Conservation (phyloP, 2,888 invertebrate species). For the Ochropleura leucogaster region DNA sequence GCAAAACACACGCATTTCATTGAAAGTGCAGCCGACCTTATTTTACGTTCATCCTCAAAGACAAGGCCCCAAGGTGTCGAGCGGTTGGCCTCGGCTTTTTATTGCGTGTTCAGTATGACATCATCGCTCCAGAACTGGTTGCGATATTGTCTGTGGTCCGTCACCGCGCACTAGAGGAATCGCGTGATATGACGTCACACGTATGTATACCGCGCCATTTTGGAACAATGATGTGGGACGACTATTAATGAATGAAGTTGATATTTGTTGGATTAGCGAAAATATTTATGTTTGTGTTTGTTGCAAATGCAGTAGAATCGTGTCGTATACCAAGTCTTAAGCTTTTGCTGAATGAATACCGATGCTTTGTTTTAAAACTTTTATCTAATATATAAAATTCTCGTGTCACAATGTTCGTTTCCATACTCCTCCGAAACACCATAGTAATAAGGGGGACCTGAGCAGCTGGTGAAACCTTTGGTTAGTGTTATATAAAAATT, state of each 20-base stretch:
- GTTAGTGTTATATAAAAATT: too few species aligned
- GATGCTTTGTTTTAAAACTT: neutral
- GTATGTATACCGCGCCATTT: conserved; percentile 33
- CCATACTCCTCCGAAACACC: too few species aligned
- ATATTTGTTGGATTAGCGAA: neutral
- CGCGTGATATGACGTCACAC: conserved; percentile 57
- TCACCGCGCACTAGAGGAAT: conserved; percentile 53
- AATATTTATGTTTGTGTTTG: neutral
- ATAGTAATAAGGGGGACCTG: too few species aligned
- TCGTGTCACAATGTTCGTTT: too few species aligned
- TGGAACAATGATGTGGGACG: conserved; percentile 17
- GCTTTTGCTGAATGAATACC: neutral
- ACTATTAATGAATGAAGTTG: conserved; percentile 18
- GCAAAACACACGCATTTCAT: conserved; percentile 25
- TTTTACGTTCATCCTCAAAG: conserved; percentile 61
- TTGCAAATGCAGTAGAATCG: neutral
- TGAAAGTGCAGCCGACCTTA: conserved; percentile 61
- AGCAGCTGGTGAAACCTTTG: too few species aligned
- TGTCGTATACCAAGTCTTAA: neutral
- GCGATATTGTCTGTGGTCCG: conserved; percentile 56
- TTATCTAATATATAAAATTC: neutral
- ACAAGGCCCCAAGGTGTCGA: conserved; percentile 72
- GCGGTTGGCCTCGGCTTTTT: conserved; percentile 71
- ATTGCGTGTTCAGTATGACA: conserved; percentile 72
- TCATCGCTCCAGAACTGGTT: conserved; percentile 68